phyloP scores from a whole-genome alignment of 2,888 invertebrate genomes.

The Dicyrtoma fusca region DNA sequence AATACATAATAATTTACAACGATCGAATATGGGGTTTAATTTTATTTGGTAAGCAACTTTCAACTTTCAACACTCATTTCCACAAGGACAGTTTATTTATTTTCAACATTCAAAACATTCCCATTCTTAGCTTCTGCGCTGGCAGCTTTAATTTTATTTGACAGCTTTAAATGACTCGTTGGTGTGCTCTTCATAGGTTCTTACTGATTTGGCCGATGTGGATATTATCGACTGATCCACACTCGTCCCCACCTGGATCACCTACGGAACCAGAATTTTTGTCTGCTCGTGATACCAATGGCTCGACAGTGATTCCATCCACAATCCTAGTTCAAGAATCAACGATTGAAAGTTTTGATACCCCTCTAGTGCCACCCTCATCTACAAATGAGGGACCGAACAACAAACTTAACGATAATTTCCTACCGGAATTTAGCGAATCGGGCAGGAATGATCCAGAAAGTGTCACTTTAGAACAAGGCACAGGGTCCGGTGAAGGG shows the following conservation, averaged over 20 bases:
- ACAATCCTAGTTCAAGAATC: too few relatives aligned
- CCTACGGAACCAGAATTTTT: not conserved
- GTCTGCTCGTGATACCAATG: not conserved
- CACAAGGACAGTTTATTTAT: not conserved
- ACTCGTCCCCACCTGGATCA: not conserved
- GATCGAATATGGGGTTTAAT: slow-evolving; percentile 4
- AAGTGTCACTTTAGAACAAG: not conserved
- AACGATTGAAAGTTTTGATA: not conserved
- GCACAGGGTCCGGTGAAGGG: not conserved
- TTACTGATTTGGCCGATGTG: slow-evolving; percentile 14
- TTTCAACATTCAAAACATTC: not conserved
- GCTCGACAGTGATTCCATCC: too few relatives aligned
- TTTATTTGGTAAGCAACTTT: slow-evolving; percentile 4
- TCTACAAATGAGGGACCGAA: not conserved
- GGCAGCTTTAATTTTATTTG: not conserved
- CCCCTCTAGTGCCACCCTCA: not conserved
- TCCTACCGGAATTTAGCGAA: slow-evolving; percentile 5
- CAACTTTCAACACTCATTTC: too few relatives aligned
- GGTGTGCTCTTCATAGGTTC: not conserved
- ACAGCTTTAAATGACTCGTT: not conserved
- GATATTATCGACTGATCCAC: slow-evolving; percentile 18
- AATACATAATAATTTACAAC: not conserved
- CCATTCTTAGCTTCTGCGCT: too few relatives aligned
- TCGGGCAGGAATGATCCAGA: not conserved
- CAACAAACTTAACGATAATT: not conserved